A percentile compares a stretch with the other conserved stretches of the same genome.
These are phyloP conservation scores for Drosophila subpulchrella DNA, from an alignment of 1,140 invertebrate species.

Conservation along the genomic window DNA sequence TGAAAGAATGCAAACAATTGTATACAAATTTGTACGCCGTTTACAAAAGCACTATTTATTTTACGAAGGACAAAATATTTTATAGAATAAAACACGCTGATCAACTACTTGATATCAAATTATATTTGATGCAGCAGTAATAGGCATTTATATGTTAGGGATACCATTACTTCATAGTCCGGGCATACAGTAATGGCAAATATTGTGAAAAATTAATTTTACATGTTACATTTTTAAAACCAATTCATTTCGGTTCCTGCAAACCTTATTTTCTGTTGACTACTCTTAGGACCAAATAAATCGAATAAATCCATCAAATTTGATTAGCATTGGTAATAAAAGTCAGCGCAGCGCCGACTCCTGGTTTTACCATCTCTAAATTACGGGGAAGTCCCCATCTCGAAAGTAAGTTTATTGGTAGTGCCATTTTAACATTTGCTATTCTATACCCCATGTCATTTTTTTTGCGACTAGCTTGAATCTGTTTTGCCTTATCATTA, in stretches of 20 bases:
- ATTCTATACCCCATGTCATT: background rate
- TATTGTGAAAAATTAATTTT: too few relatives aligned
- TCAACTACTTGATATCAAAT: background rate
- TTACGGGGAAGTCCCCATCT: conserved; percentile 3
- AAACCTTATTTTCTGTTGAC: too few relatives aligned
- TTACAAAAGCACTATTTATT: background rate
- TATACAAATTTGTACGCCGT: background rate
- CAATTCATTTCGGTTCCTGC: too few relatives aligned
- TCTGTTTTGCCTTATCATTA: conserved; percentile 36
- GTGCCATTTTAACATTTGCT: background rate
- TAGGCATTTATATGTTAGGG: too few relatives aligned
- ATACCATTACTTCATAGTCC: too few relatives aligned
- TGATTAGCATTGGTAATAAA: background rate
- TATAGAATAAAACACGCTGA: background rate
- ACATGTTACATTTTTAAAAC: too few relatives aligned
- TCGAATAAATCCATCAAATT: background rate
- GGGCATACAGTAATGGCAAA: too few relatives aligned
- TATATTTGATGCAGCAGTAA: background rate
- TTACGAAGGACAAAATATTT: background rate
- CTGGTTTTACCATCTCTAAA: background rate
- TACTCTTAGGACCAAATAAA: background rate
- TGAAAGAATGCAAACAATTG: background rate
- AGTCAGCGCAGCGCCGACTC: background rate
- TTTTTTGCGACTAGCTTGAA: conserved; percentile 8
- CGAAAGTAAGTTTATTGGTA: background rate